These are phyloP conservation scores for Callimorpha dominula DNA, from an alignment of 2,888 invertebrate species.

Conservation along the genomic window DNA sequence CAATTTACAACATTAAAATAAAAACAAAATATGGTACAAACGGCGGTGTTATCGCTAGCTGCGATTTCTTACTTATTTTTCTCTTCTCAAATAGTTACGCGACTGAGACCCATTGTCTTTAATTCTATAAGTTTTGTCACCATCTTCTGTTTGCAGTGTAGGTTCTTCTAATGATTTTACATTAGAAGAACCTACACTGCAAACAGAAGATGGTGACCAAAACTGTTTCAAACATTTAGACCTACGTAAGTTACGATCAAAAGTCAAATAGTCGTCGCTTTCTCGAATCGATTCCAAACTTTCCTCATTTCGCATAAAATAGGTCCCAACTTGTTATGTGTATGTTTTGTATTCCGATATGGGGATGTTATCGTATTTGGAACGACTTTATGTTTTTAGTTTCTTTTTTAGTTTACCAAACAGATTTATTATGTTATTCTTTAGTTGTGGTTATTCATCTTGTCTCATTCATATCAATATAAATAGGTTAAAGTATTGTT, in stretches of 20 bases:
- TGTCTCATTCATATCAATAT: not conserved
- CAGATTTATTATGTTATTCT: not conserved
- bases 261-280: not conserved
- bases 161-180: too few relatives aligned
- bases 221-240: not conserved
- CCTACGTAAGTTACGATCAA: not conserved
- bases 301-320: conserved; percentile 1
- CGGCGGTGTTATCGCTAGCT: too few relatives aligned
- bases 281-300: conserved; percentile 5
- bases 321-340: not conserved
- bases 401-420: not conserved
- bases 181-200: too few relatives aligned
- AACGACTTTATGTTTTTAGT: not conserved
- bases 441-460: not conserved
- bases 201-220: not conserved
- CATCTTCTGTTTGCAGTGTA: too few relatives aligned
- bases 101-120: too few relatives aligned
- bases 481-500: too few relatives aligned
- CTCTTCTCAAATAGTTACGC: too few relatives aligned
- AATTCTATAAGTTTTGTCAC: too few relatives aligned
- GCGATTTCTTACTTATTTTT: too few relatives aligned
- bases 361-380: not conserved
- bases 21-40: too few relatives aligned
- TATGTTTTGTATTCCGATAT: not conserved
- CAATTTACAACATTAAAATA: too few relatives aligned